These are phyloP conservation scores for Agapostemon virescens DNA, from an alignment of 2,888 invertebrate species.

Conservation along the genomic window DNA sequence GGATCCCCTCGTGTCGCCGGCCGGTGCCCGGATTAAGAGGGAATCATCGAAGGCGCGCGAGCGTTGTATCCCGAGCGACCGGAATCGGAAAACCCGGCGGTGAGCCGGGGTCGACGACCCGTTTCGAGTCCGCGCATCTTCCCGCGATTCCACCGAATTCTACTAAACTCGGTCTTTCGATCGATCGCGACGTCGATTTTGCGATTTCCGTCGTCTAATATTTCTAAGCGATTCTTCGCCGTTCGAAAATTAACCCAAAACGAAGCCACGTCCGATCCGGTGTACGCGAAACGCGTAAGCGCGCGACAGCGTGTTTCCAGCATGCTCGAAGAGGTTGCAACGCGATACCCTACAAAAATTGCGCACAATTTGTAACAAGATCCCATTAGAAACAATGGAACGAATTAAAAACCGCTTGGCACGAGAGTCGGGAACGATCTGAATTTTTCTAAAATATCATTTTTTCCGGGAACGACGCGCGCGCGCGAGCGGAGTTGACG, in stretches of 20 bases:
- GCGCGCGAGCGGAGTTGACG: slow-evolving; percentile 13
- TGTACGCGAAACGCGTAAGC: too few species aligned
- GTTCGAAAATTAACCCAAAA: too few species aligned
- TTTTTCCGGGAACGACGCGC: neutral
- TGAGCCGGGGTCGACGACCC: slow-evolving; percentile 31
- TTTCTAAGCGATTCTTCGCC: neutral
- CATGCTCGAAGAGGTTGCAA: neutral
- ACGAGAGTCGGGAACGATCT: neutral
- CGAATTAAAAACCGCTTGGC: neutral
- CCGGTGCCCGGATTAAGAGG: slow-evolving; percentile 41
- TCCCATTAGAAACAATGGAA: neutral
- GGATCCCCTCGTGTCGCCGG: slow-evolving; percentile 45
- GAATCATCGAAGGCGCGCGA: slow-evolving; percentile 33
- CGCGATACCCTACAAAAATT: too few species aligned
- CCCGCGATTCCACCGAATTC: neutral
- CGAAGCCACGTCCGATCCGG: too few species aligned
- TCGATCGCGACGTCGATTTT: neutral
- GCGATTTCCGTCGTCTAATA: neutral
- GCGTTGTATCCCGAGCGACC: slow-evolving; percentile 19
- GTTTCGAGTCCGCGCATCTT: neutral
- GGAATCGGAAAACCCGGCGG: slow-evolving; percentile 36
- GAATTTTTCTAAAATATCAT: neutral
- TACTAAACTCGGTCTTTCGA: neutral
- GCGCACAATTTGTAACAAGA: neutral
- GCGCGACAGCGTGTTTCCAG: too few species aligned